Evolutionary conservation across 37 sponge, comb jelly and placozoan species (phyloP).

Genomic region (Ianthella basta): DNA sequence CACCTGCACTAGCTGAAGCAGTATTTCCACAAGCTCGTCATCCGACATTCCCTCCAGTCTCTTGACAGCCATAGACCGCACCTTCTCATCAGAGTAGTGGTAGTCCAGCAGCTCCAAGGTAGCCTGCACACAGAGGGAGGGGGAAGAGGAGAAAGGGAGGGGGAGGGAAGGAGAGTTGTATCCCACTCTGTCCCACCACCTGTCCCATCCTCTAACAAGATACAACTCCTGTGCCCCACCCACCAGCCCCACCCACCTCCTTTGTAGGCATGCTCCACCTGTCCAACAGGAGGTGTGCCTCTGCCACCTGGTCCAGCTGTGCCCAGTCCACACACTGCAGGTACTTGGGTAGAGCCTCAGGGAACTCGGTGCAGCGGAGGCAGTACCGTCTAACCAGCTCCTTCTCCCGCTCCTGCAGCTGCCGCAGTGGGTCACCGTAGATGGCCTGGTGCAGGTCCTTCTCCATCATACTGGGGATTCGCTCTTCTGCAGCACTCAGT

Average conservation of each 20-base stretch:
- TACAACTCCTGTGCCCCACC: too few relatives aligned
- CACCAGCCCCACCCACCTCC: slow-evolving; percentile 41
- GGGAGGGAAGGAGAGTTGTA: not conserved
- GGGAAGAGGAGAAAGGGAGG: not conserved
- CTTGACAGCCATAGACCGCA: slow-evolving; percentile 80
- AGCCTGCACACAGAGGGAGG: slow-evolving; percentile 39
- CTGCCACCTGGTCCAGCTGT: slow-evolving; percentile 64
- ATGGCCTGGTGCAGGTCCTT: slow-evolving; percentile 60
- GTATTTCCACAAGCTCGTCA: slow-evolving; percentile 69
- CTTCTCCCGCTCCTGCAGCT: slow-evolving; percentile 62
- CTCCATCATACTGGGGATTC: slow-evolving; percentile 27
- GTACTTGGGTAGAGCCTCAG: slow-evolving; percentile 88
- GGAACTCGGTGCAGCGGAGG: slow-evolving; percentile 45
- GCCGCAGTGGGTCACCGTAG: slow-evolving; percentile 59
- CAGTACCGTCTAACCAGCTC: slow-evolving; percentile 74
- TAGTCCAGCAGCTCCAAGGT: slow-evolving; percentile 90
- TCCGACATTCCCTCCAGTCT: slow-evolving; percentile 73
- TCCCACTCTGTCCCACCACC: too few relatives aligned
- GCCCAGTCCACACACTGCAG: slow-evolving; percentile 88
- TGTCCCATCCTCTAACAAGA: too few relatives aligned
- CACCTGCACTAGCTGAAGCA: slow-evolving; percentile 89
- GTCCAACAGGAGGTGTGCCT: slow-evolving; percentile 58
- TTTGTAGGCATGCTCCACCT: slow-evolving; percentile 69
- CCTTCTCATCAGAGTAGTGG: slow-evolving; percentile 90
- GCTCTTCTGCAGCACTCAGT: too few relatives aligned